Evolutionary conservation across 2,888 invertebrate genomes (phyloP), one percentile per base, ranked within the genome.

Genomic region (Anthrax anthrax): DNA sequence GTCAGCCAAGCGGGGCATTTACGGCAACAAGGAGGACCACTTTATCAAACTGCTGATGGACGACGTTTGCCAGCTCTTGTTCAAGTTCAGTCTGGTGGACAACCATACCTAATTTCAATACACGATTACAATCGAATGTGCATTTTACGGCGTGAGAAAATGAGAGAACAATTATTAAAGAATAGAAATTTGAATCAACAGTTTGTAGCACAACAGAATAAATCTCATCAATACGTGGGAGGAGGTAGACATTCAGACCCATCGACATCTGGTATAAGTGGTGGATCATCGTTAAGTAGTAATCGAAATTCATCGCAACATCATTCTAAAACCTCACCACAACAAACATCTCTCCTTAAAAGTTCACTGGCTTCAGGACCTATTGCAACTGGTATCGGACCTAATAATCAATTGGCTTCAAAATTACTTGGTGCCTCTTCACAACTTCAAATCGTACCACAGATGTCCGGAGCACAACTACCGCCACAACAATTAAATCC

Each of bases 101-200:
- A 81, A 58, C 79, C 84, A 1, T 84, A 81, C 64, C 82, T 84
- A 61, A 79, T 86, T 56, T 83, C 83, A 4, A 73, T 85, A 34
- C 78, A 81, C 43, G 85, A 86, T 58, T 84, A 83, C 65, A 84
- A 84, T 64, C 81, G 84, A 53, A 82, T 83, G 82, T 82, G 81
- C 62, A 73, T 81, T 47, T 74, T 82, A 62, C 72, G 81, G 8
- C 70, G 80, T 1, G 81, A 81, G 60, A 77, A 79, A 51, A 72
- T 78, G 56, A 75, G 76, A 32, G 70, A 80, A 27, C 74, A 75
- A 44, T 75, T 75, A 59, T 57, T 60, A 17, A 58, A 56, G 44
- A 61, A 58, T 39, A 56, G 54, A 14, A 52, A 51, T 9, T 14
- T 49, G 14, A 52, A 48, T 19, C 47, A 42, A 34, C 23, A 42